Evolutionary conservation across 2,113 vertebrate species (phyloP).

Genomic region (Phasianus colchicus): DNA sequence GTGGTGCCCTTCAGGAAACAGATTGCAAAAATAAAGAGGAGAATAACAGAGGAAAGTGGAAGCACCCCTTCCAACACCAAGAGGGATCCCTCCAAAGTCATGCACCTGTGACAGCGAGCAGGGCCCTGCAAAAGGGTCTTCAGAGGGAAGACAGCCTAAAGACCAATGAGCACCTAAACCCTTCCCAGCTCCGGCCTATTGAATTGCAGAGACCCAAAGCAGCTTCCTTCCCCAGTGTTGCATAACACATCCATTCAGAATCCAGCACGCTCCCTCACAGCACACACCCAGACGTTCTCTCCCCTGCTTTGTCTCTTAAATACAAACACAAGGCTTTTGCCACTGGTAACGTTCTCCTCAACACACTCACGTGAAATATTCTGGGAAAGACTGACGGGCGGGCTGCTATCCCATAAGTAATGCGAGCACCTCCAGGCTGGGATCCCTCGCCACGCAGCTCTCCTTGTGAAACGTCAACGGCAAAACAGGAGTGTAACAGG

Average conservation of each 20-base stretch:
- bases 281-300: neutral
- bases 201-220: neutral
- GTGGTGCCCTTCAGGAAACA: neutral
- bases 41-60: neutral
- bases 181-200: neutral
- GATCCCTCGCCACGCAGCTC: neutral
- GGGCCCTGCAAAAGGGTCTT: neutral
- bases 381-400: neutral
- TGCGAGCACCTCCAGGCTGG: neutral
- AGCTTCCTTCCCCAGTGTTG: constrained; percentile 5
- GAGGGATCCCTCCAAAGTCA: neutral
- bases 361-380: constrained; percentile 13
- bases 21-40: neutral
- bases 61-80: neutral
- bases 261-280: neutral
- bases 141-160: neutral
- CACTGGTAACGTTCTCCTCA: neutral
- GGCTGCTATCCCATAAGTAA: neutral
- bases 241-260: constrained; percentile 14
- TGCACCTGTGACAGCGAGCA: neutral
- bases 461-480: neutral
- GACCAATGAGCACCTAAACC: neutral
- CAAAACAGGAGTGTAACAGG: neutral
- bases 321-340: neutral
- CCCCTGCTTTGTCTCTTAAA: neutral